Evolutionary conservation across 2,113 vertebrate genomes (phyloP), one percentile per base, ranked within the genome.

Genomic region (Pterocles orientalis): DNA sequence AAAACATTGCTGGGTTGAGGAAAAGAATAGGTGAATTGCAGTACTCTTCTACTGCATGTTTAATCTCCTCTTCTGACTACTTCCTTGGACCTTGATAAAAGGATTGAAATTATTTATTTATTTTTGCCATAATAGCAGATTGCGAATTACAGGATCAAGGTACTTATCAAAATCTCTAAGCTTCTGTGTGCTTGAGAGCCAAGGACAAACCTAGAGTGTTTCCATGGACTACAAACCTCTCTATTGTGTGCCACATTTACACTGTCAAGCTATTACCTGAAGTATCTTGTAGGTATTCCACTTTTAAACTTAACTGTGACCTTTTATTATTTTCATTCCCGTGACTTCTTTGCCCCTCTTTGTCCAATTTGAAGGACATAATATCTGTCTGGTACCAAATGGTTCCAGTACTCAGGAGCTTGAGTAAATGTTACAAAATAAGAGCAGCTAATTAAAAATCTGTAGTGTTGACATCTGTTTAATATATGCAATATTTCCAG

Each of bases 371-470:
- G 69, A 97, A 90, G 88, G 60, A 47, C 7, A 5, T 82, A 58
- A 33, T 92, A 78, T 73, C 87, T 83, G 15, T 69, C 84, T 95
- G 85, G 70, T 65, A 92, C 83, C 29, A 88, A 95, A 94, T 79
- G 61, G 56, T 75, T 81, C 26, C 39, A 50, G 26, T 75, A 73
- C 50, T 93, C 69, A 13, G 58, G 93, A 96, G 82, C 82, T 71
- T 80, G 75, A 93, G 33, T 81, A 94, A 97, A 97, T 86, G 75
- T 60, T 96, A 86, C 43, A 91, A 95, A 95, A 48, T 86, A 66
- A 82, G 94, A 87, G 53, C 60, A 91, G 90, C 58, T 95, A 97
- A 97, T 98, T 96, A 97, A 96, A 97, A 97, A 84, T 88, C 51
- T 85, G 66, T 56, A 69, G 61, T 48, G 61, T 87, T 97, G 97